phyloP scores from a whole-genome alignment of 2,888 invertebrate species.

The Pediacus dermestoides region DNA sequence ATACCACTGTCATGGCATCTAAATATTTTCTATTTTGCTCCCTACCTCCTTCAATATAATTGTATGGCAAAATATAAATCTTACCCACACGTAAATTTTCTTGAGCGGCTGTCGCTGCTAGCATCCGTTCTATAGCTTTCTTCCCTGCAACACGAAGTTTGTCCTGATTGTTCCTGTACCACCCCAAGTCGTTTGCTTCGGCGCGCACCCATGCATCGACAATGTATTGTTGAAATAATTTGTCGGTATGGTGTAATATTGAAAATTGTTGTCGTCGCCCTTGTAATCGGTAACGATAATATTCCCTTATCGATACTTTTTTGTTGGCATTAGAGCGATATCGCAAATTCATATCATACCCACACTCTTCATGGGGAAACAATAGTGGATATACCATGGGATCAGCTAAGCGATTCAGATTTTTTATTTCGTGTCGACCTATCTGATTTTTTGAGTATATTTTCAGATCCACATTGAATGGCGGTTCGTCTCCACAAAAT shows the following conservation, averaged over 20 bases:
- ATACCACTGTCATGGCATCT: conserved; percentile 21
- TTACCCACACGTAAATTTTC: conserved; percentile 10
- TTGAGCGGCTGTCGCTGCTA: conserved; percentile 4
- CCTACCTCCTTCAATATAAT: conserved; percentile 1
- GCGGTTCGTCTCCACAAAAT: conserved; percentile 16
- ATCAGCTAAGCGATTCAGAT: conserved; percentile 14
- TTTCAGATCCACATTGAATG: conserved; percentile 12
- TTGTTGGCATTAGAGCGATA: not conserved
- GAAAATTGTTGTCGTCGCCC: not conserved
- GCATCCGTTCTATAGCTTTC: not conserved
- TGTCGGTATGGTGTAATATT: not conserved
- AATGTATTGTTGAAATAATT: conserved; percentile 15
- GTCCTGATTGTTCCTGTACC: conserved; percentile 7
- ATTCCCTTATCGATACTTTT: not conserved
- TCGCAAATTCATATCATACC: conserved; percentile 5
- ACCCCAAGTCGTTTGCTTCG: conserved; percentile 11
- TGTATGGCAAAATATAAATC: conserved; percentile 8
- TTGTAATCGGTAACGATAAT: not conserved
- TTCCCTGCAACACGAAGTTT: not conserved
- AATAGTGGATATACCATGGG: conserved; percentile 21
- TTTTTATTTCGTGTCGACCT: conserved; percentile 14
- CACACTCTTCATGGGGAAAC: conserved; percentile 20
- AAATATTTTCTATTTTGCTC: conserved; percentile 12
- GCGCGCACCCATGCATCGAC: conserved; percentile 8
- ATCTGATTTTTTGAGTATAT: not conserved